phyloP scores from a whole-genome alignment of 2,113 vertebrate genomes.

The Circaetus cinerascens region DNA sequence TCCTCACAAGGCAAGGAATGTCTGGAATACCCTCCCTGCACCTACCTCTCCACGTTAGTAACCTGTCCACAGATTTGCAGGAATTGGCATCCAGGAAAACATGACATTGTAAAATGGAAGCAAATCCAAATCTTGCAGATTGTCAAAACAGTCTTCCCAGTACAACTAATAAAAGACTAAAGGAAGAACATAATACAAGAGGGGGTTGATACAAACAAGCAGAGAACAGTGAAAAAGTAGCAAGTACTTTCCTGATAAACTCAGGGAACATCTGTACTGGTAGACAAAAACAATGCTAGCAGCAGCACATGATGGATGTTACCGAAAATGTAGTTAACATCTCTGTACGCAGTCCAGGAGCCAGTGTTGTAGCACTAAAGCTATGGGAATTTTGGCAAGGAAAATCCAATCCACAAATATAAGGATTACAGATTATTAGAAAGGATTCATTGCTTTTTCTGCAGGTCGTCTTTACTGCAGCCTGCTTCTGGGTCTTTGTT shows the following conservation, averaged over 20 bases:
- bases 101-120: background rate
- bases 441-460: background rate
- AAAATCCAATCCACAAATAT: background rate
- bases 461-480: background rate
- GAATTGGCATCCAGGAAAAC: background rate
- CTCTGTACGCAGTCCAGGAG: background rate
- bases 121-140: background rate
- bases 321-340: background rate
- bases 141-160: background rate
- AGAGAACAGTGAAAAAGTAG: background rate
- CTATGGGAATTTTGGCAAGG: background rate
- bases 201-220: background rate
- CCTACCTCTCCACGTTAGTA: rapidly evolving
- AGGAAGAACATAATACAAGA: background rate
- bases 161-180: background rate
- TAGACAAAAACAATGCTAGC: background rate
- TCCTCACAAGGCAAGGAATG: rapidly evolving
- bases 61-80: background rate
- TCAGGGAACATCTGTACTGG: background rate
- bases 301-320: background rate
- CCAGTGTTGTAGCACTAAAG: background rate
- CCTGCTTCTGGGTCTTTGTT: background rate
- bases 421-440: background rate
- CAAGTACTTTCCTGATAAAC: background rate
- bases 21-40: background rate